Evolutionary conservation across 2,888 invertebrate species (phyloP), one percentile per base, ranked within the genome.

Genomic region (Drosophila yooni): DNA sequence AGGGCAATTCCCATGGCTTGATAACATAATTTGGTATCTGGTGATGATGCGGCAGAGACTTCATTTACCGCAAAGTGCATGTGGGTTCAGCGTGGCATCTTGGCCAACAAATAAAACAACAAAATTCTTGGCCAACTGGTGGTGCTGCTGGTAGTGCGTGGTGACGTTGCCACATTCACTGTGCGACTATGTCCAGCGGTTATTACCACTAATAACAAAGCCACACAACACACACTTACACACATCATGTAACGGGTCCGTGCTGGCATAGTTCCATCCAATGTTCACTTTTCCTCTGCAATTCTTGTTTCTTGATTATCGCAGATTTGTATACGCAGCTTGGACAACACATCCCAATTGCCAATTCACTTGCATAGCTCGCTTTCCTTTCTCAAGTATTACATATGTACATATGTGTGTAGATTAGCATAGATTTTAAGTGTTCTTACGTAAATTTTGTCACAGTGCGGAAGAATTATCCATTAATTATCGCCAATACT

Each of bases 1-100:
- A 83, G 88, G 90, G 88, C 88, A 88, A 78, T 88, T 88, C 88
- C 90, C 88, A 88, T 83, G 88, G 66, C 75, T 90, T 88, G 90
- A 88, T 86, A 88, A 89, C 90, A 89, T 83, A 88, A 85, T 88
- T 87, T 89, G 85, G 71, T 76, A 74, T 57, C 70, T 38, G 61
- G 38, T 33, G 70, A 63, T 27, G 70, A 59, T 72, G 77, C 66
- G 65, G 70, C 59, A 59, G 65, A 74, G 80, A 78, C 86, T 84
- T 80, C 78, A 81, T 87, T 85, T 85, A 85, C 85, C 89, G 85
- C 85, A 85, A 85, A 85, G 88, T 89, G 85, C 85, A 85, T 85
- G 84, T 89, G 89, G 89, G 85, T 79, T 87, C 84, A 89, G 70
- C 77, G 60, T 77, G 83, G 83, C 79, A 83, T 79, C 83, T 56